Percentiles rank a stretch among this genome's conserved stretches.
phyloP scores from a whole-genome alignment of 2,888 invertebrate species.

The Acholoe squamosa region DNA sequence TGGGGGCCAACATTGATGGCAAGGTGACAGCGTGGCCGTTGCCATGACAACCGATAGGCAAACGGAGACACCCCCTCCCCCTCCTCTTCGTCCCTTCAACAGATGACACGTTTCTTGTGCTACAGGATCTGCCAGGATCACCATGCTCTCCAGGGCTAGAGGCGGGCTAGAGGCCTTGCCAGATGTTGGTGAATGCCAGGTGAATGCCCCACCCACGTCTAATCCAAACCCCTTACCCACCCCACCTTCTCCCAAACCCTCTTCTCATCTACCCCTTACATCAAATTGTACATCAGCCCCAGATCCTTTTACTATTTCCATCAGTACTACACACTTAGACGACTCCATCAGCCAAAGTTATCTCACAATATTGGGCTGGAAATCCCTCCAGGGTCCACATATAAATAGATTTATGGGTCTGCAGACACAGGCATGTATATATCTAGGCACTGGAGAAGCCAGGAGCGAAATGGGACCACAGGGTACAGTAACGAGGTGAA shows the following conservation, averaged over 20 bases:
- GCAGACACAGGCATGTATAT: neutral
- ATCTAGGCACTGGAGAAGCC: neutral
- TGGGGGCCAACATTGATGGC: slow-evolving; percentile 31
- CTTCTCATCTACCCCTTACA: neutral
- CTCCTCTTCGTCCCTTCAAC: neutral
- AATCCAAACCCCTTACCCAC: neutral
- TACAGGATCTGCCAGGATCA: slow-evolving; percentile 23
- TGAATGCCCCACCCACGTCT: no score
- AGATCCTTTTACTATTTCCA: no score
- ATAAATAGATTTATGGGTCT: neutral
- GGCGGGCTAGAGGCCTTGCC: no score
- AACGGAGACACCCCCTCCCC: slow-evolving; percentile 29
- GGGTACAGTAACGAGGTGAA: neutral
- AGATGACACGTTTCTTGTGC: slow-evolving; percentile 61
- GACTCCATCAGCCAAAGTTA: slow-evolving; percentile 19
- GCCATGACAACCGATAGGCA: slow-evolving; percentile 35
- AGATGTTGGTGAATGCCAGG: no score
- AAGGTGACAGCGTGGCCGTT: slow-evolving; percentile 55
- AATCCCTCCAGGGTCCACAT: neutral
- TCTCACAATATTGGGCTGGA: neutral
- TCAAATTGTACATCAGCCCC: neutral
- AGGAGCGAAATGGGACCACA: slow-evolving; percentile 26
- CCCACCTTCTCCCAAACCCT: neutral
- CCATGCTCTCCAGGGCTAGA: neutral
- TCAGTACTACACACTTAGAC: neutral